Evolutionary conservation across 2,113 vertebrate genomes (phyloP), one percentile per base, ranked within the genome.

Genomic region (Fulmarus glacialis): DNA sequence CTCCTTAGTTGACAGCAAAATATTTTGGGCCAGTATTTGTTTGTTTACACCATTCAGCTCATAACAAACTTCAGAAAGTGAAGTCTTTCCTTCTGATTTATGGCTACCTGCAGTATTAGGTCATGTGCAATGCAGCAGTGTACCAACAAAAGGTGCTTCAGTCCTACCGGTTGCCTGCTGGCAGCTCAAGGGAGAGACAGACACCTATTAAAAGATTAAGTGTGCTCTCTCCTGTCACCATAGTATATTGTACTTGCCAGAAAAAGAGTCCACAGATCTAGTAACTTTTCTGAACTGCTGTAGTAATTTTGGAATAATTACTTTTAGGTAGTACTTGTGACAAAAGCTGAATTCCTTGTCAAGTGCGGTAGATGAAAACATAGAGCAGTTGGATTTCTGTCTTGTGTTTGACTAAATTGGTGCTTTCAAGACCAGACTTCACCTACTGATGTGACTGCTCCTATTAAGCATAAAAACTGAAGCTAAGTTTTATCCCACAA

Each of bases 211-310:
- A 45, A 80, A 66, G 19, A 29, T 48, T 2, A 45, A 16, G 19
- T 6, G 3, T 58, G 42, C 20, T 58, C 32, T 78, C 24, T 50
- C 0, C 34, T 66, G 30, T 71, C 56, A 32, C 45, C 11, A 3
- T 5, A 34, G 11, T 38, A 9, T n/a, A 16, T 18, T 21, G 19
- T 66, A 38, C 17, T 62, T 0, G 0, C 11, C 14, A 74, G 32
- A 36, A 38, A 40, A 47, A 15, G 43, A 48, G 32, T 48, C n/a
- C 8, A 12, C 43, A 40, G 11, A 55, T 42, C 34, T 11, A 4
- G 1, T 43, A 55, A 68, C 32, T 81, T 52, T 47, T 48, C 23
- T 53, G n/a, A 77, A 15, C 30, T 66, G 29, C 18, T 3, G 0
- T 55, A 30, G 9, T 64, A 36, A 68, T 68, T 43, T 84, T 32